These are phyloP conservation scores for Muschampia plurimacula DNA, from an alignment of 2,888 invertebrate genomes.

Conservation along the genomic window DNA sequence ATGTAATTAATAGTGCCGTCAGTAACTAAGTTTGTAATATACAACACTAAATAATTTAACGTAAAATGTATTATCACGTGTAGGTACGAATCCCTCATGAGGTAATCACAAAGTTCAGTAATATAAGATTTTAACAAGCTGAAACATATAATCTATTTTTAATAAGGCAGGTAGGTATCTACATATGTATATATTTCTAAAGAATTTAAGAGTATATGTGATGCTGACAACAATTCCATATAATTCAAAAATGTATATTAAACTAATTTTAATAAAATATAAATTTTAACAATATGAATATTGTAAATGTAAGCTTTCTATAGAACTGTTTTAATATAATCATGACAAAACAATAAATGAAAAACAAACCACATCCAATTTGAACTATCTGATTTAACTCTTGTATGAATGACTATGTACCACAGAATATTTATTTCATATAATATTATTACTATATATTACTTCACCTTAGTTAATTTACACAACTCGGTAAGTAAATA, in stretches of 20 bases:
- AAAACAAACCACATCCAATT: neutral
- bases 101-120: too few species aligned
- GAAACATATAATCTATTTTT: too few species aligned
- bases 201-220: neutral
- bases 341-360: too few species aligned
- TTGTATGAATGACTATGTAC: constrained; percentile 59
- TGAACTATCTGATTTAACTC: constrained; percentile 47
- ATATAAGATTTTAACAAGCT: neutral
- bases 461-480: neutral
- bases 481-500: constrained; percentile 8
- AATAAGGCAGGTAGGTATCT: too few species aligned
- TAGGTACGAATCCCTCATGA: too few species aligned
- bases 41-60: neutral
- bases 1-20: too few species aligned
- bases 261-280: too few species aligned
- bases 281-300: too few species aligned
- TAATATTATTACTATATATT: neutral
- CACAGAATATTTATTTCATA: constrained; percentile 40
- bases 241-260: neutral
- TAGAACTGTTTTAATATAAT: neutral
- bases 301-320: neutral
- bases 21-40: too few species aligned
- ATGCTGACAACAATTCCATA: neutral
- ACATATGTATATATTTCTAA: neutral
- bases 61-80: too few species aligned